Percentiles rank a stretch among this genome's conserved stretches.
Conservation (phyloP, 1,140 invertebrate genomes). For the Zaprionus ornatus region DNA sequence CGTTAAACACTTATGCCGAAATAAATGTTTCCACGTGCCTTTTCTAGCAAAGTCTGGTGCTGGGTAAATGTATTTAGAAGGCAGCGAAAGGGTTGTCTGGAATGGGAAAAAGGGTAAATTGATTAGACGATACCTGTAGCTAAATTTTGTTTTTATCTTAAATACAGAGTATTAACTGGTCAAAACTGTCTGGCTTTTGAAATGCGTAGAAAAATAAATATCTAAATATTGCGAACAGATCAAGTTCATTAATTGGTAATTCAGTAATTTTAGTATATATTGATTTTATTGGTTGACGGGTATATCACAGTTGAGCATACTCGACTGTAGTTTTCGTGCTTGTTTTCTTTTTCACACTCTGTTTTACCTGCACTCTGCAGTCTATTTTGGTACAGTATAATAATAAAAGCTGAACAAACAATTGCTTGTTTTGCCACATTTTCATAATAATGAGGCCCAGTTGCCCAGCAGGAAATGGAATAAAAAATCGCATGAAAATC, state of each 20-base stretch:
- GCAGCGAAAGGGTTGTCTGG: neutral
- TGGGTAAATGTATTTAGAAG: neutral
- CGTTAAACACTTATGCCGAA: conserved; percentile 46
- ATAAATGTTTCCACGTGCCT: conserved; percentile 31
- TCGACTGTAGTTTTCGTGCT: neutral
- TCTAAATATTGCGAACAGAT: too few relatives aligned
- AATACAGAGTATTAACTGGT: neutral
- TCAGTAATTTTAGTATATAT: too few relatives aligned
- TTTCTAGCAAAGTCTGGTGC: neutral
- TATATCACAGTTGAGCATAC: too few relatives aligned
- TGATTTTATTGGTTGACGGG: too few relatives aligned
- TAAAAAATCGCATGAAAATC: neutral
- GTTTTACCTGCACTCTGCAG: neutral
- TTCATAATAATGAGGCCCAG: neutral
- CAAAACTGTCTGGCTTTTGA: too few relatives aligned
- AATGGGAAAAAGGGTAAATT: neutral
- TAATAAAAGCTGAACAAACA: conserved; percentile 16
- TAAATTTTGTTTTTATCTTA: neutral
- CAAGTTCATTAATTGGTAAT: too few relatives aligned
- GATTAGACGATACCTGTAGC: neutral
- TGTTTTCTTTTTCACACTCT: neutral
- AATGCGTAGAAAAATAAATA: too few relatives aligned
- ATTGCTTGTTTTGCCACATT: neutral
- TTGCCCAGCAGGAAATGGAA: neutral
- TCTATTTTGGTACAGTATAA: neutral